Evolutionary conservation across 2,113 vertebrate genomes (phyloP).

Genomic region (Lagopus leucura): DNA sequence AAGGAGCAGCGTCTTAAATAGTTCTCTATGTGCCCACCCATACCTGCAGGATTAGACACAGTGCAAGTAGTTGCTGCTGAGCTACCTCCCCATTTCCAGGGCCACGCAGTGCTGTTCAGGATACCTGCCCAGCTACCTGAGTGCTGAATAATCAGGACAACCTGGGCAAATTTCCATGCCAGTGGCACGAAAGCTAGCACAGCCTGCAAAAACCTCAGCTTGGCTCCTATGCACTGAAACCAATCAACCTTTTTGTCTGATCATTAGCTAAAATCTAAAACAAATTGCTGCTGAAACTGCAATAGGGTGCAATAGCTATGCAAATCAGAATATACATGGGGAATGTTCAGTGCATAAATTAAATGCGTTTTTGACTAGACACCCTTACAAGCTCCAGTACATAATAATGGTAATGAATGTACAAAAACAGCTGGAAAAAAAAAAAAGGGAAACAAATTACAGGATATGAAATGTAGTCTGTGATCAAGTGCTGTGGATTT

Average conservation of each 20-base stretch:
- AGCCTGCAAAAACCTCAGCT: not conserved
- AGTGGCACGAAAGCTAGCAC: not conserved
- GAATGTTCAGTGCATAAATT: not conserved
- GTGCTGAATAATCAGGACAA: not conserved
- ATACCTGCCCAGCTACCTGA: not conserved
- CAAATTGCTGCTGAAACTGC: not conserved
- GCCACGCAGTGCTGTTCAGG: not conserved
- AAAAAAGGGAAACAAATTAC: not conserved
- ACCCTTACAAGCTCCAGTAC: not conserved
- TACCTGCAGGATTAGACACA: not conserved
- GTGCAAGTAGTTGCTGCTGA: not conserved
- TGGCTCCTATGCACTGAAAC: not conserved
- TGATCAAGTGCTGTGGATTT: not conserved
- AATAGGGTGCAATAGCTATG: conserved; percentile 4
- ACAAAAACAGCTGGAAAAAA: not conserved
- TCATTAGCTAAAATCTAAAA: conserved; percentile 43
- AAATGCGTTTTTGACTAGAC: not conserved
- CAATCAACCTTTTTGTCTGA: not conserved
- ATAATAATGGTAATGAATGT: not conserved
- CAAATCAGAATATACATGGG: not conserved
- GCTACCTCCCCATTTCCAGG: not conserved
- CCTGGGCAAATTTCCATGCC: not conserved
- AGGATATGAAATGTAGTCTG: not conserved
- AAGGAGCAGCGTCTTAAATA: not conserved
- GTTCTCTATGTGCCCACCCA: not conserved